Percentiles rank a stretch among this genome's conserved stretches.
Evolutionary conservation across 2,113 vertebrate species (phyloP).

Genomic region (human (Homo sapiens)): GRCh38 chrX:131021001-131021500

Average conservation of each 20-base stretch:
- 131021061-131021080: background rate
- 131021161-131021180: background rate
- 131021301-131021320: background rate
- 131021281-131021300: background rate
- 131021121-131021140: constrained; percentile 17
- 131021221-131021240: background rate
- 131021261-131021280: constrained; percentile 20
- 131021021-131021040: background rate
- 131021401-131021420: background rate
- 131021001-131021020: background rate
- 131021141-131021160: background rate
- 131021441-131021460: background rate
- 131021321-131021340: background rate
- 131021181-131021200: constrained; percentile 36
- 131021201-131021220: background rate
- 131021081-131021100: constrained; percentile 1
- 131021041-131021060: constrained; percentile 16
- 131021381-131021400: constrained; percentile 1
- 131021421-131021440: background rate
- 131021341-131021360: constrained; percentile 3
- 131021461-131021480: background rate
- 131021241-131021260: constrained; percentile 3
- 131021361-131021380: constrained; percentile 26
- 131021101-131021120: background rate
- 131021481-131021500: background rate